A percentile compares a stretch with the other conserved stretches of the same genome.
Conservation (phyloP, 2,797 vertebrate genomes). For the Anabacerthia variegaticeps region DNA sequence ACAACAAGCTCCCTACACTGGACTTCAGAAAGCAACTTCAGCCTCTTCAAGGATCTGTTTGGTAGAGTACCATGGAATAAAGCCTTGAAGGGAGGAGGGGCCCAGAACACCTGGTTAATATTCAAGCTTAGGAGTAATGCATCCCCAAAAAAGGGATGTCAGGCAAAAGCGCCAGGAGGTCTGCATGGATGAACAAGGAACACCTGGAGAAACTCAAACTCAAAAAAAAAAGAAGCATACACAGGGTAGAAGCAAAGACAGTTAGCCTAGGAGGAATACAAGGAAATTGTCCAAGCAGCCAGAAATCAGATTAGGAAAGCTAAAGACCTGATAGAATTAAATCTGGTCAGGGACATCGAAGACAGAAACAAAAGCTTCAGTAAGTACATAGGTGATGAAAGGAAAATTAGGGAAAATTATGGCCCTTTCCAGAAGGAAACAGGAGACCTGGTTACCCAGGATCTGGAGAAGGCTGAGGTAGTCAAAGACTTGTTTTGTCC, state of each 20-base stretch:
- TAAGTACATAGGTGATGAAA: not conserved
- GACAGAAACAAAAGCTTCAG: not conserved
- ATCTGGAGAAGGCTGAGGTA: not conserved
- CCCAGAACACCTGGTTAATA: not conserved
- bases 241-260: not conserved
- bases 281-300: not conserved
- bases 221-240: not conserved
- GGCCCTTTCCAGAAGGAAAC: not conserved
- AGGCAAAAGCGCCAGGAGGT: not conserved
- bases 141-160: accelerated
- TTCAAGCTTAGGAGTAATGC: not conserved
- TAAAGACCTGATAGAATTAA: not conserved
- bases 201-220: not conserved
- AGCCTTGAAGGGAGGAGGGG: not conserved
- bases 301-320: not conserved
- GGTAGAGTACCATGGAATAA: not conserved
- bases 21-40: not conserved
- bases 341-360: not conserved
- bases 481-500: not conserved
- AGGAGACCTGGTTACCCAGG: not conserved
- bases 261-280: not conserved
- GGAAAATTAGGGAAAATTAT: not conserved
- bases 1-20: not conserved
- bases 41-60: not conserved
- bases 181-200: not conserved